These are phyloP conservation scores for Tenebrosternarchus preto DNA, from an alignment of 2,113 vertebrate species.

Conservation along the genomic window DNA sequence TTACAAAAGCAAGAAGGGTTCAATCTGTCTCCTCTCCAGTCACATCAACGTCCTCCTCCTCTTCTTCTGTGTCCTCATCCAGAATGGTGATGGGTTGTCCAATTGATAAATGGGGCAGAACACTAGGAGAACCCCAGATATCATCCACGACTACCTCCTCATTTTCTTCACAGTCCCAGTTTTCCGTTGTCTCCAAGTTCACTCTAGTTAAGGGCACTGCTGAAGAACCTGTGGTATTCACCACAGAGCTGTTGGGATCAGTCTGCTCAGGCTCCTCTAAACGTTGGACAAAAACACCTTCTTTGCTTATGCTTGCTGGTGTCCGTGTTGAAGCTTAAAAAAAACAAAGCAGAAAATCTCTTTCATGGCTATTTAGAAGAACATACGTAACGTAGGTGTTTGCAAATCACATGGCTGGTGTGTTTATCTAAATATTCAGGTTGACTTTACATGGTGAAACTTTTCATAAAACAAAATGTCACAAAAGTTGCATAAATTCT, in stretches of 20 bases:
- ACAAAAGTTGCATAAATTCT: no score
- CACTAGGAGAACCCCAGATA: slow-evolving; percentile 56
- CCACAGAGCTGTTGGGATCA: not conserved
- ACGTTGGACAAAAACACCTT: slow-evolving; percentile 3
- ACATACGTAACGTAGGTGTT: no score
- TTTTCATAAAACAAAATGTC: no score
- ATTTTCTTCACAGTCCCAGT: slow-evolving; percentile 41
- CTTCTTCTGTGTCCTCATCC: slow-evolving; percentile 56
- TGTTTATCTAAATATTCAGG: no score
- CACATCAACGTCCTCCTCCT: slow-evolving; percentile 63
- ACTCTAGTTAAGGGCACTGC: not conserved
- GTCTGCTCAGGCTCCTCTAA: not conserved
- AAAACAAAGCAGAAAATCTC: slow-evolving; percentile 4
- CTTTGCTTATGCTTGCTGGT: not conserved
- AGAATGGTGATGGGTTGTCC: not conserved
- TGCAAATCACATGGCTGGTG: no score
- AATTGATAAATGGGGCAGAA: not conserved
- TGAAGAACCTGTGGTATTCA: not conserved
- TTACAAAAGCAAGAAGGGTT: not conserved
- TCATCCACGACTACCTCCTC: slow-evolving; percentile 69
- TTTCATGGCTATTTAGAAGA: not conserved
- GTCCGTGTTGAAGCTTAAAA: not conserved
- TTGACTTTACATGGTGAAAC: no score
- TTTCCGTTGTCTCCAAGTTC: slow-evolving; percentile 22
- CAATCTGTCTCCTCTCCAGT: slow-evolving; percentile 65